These are phyloP conservation scores for Drosophila setosimentum DNA, from an alignment of 2,888 invertebrate species.

Conservation along the genomic window DNA sequence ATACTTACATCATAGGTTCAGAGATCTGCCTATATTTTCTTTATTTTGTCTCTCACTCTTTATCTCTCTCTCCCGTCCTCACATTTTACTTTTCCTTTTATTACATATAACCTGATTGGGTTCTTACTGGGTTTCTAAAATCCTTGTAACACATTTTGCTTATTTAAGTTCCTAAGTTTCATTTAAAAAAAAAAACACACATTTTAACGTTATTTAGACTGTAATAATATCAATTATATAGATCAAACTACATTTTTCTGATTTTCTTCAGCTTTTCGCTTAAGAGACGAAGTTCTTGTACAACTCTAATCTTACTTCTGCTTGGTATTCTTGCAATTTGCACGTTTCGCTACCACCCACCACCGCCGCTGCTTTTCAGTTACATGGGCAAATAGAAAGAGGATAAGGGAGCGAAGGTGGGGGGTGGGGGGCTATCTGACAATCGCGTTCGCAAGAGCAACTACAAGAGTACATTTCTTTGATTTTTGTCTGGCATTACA, in stretches of 20 bases:
- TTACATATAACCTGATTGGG: neutral
- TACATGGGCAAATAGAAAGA: constrained; percentile 36
- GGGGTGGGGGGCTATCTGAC: constrained; percentile 36
- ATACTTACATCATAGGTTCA: neutral
- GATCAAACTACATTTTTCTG: neutral
- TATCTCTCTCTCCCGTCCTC: no score
- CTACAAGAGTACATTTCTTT: constrained; percentile 54
- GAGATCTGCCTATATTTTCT: neutral
- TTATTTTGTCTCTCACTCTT: neutral
- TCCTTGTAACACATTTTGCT: no score
- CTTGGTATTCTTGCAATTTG: constrained; percentile 53
- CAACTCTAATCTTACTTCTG: constrained; percentile 12
- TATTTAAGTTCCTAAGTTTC: no score
- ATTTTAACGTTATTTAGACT: no score
- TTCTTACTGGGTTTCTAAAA: neutral
- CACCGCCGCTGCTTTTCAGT: constrained; percentile 60
- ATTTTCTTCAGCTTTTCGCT: neutral
- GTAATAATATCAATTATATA: neutral
- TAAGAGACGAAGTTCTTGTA: neutral
- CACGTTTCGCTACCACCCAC: constrained; percentile 56
- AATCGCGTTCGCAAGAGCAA: constrained; percentile 36
- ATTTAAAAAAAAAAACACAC: no score
- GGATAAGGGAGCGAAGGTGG: constrained; percentile 2
- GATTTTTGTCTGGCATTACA: constrained; percentile 67
- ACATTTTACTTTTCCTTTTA: neutral